phyloP scores from a whole-genome alignment of 30 jellyfish, hydroid and myxozoan genomes.

The Aurelia aurita complex sp. Pacific region DNA sequence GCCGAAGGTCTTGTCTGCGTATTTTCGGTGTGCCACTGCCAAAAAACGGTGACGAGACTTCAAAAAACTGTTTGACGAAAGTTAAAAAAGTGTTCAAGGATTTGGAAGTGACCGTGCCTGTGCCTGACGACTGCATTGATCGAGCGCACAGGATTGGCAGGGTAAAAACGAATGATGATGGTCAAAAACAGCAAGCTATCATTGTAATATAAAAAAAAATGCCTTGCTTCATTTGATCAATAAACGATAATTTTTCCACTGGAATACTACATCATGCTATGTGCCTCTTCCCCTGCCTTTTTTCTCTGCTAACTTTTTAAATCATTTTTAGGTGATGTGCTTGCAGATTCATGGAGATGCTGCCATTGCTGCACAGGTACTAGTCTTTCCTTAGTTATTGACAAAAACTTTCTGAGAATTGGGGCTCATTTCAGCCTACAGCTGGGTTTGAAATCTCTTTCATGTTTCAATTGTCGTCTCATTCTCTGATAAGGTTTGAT shows the following conservation, averaged over 20 bases:
- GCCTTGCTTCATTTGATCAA: no score
- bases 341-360: slow-evolving; percentile 98
- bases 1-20: slow-evolving; percentile 55
- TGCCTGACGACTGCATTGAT: slow-evolving; percentile 51
- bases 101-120: slow-evolving; percentile 32
- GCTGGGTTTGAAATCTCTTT: no score
- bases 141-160: slow-evolving; percentile 61
- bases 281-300: not conserved
- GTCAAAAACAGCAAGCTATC: slow-evolving; percentile 41
- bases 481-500: no score
- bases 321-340: slow-evolving; percentile 59
- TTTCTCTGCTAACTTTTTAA: no score
- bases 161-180: slow-evolving; percentile 34
- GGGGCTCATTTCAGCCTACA: not conserved
- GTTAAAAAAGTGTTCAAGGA: slow-evolving; percentile 26
- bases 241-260: no score
- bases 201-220: not conserved
- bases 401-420: not conserved
- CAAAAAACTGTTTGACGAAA: slow-evolving; percentile 41
- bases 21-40: slow-evolving; percentile 49
- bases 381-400: not conserved
- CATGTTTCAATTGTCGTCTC: no score
- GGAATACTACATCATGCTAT: not conserved
- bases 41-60: slow-evolving; percentile 40
- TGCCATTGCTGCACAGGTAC: slow-evolving; percentile 96